These are phyloP conservation scores for Auanema sp. DNA, from an alignment of 2,888 invertebrate species.

Conservation along the genomic window DNA sequence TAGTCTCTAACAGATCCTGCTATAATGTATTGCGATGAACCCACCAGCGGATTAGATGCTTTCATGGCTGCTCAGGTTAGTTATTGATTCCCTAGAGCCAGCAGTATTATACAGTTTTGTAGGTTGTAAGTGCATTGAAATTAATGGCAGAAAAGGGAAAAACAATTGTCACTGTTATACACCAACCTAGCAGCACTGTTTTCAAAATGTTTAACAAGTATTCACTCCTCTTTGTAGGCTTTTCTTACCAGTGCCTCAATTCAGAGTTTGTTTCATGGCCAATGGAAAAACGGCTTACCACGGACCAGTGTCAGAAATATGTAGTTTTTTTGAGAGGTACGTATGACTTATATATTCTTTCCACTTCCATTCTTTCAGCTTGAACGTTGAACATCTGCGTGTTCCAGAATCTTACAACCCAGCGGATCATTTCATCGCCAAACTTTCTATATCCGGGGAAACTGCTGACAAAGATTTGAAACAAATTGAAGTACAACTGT, in stretches of 20 bases:
- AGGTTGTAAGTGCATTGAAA: constrained; percentile 62
- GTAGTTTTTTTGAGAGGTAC: constrained; percentile 40
- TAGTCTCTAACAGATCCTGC: constrained; percentile 50
- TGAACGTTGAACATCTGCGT: constrained; percentile 26
- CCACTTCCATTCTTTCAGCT: constrained; percentile 9
- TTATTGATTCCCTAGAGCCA: not conserved
- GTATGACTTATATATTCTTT: not conserved
- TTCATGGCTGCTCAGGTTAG: constrained; percentile 53
- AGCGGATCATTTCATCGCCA: constrained; percentile 64
- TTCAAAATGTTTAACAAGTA: constrained; percentile 83
- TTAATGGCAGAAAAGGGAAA: constrained; percentile 73
- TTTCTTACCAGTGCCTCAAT: too few relatives aligned
- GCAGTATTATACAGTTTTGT: not conserved
- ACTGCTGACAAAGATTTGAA: constrained; percentile 35
- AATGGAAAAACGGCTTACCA: constrained; percentile 51
- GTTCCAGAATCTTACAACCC: constrained; percentile 56
- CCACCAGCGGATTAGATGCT: constrained; percentile 53
- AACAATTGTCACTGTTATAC: constrained; percentile 88
- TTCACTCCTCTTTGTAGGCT: constrained; percentile 14
- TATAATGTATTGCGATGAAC: constrained; percentile 56
- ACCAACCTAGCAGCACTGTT: constrained; percentile 87
- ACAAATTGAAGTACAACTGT: constrained; percentile 27
- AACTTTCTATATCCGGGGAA: constrained; percentile 45
- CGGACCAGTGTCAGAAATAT: constrained; percentile 40
- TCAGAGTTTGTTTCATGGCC: constrained; percentile 55